Evolutionary conservation across 2,113 vertebrate species (phyloP), one percentile per base, ranked within the genome.

Genomic region (Micronycteris hirsuta): DNA sequence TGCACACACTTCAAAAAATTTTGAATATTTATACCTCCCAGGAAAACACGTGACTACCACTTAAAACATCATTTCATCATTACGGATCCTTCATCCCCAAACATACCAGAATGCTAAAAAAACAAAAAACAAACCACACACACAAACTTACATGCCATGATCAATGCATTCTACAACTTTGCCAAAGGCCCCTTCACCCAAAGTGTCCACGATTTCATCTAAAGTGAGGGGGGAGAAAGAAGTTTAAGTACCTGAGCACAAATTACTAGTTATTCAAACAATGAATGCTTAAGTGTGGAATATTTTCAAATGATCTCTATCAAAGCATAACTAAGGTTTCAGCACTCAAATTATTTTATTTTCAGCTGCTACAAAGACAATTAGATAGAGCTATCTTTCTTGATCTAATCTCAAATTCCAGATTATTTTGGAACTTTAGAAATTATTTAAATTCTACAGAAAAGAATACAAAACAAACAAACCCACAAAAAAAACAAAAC

Each of bases 161-260:
- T 99, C 99, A 98, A 99, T 99, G 97, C 99, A 99, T 97, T 99
- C 99, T 56, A 99, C 99, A 28, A 99, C 99, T 98, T 99, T 99
- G 96, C 99, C 99, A 99, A 99, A 99, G 97, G 99, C 99, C 97
- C 99, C 99, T 98, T 99, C 99, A 98, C 99, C 99, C 98, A 99
- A 98, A 98, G 99, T 99, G 85, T 99, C 98, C 98, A 99, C 98
- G 97, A 99, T 99, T 98, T 99, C 99, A 99, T 99, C 99, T 99
- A 99, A 98, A 98, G 86, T 91, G 58, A 96, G 98, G 97, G 97
- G 97, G 98, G 65, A 98, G 97, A 99, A 96, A 71, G 91, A 58
- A 74, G 97, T 70, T 0, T 47, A 98, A 98, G 97, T 97, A 80
- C 4, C 78, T 95, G 74, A 94, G 67, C 7, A 92, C 13, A 96